These are phyloP conservation scores for Nasonia giraulti DNA, from an alignment of 1,140 invertebrate genomes.

Conservation along the genomic window DNA sequence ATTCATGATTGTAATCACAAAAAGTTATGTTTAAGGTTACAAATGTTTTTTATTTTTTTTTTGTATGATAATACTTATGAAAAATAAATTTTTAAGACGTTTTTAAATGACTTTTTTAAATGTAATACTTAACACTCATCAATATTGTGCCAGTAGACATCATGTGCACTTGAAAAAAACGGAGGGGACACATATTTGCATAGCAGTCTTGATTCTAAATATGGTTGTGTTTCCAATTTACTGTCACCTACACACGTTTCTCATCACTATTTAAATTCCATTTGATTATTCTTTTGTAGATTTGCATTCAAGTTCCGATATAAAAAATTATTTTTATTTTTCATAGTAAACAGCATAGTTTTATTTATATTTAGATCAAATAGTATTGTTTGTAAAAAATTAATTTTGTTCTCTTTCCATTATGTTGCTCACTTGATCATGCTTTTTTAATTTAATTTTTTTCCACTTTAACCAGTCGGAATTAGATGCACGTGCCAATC, in stretches of 20 bases:
- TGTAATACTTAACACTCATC: background rate
- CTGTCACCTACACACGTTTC: background rate
- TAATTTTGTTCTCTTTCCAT: background rate
- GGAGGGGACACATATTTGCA: constrained; percentile 25
- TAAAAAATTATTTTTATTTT: background rate
- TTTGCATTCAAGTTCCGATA: too few relatives aligned
- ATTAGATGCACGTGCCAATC: constrained; percentile 54
- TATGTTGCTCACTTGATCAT: background rate
- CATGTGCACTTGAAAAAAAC: background rate
- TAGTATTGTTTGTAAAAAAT: background rate
- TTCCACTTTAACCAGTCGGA: constrained; percentile 61
- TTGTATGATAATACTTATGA: background rate
- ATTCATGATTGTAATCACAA: background rate
- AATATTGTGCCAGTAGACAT: background rate
- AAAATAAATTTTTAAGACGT: background rate
- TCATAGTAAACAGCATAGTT: background rate
- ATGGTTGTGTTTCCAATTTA: constrained; percentile 28
- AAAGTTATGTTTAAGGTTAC: background rate
- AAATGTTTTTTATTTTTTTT: too few relatives aligned
- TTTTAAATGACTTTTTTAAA: background rate
- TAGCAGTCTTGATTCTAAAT: constrained; percentile 28
- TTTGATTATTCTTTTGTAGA: background rate
- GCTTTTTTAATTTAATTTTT: constrained; percentile 39
- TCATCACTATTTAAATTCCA: background rate
- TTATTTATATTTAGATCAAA: background rate